Conservation (phyloP, 2,113 vertebrate genomes). For the Sciurus niger region DNA sequence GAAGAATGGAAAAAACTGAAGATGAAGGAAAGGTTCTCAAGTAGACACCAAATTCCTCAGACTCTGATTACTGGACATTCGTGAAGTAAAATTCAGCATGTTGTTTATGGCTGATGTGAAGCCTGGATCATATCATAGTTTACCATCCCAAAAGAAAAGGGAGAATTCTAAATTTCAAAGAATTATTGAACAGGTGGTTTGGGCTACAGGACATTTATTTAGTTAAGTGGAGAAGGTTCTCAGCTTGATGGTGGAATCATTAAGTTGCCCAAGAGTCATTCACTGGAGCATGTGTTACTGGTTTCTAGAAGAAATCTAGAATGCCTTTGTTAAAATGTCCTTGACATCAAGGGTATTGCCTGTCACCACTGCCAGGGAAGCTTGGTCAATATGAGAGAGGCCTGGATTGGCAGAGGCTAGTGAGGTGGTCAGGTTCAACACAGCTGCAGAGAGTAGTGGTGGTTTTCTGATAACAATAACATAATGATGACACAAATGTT, state of each 20-base stretch:
- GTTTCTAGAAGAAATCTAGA: slow-evolving; percentile 57
- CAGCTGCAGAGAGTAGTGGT: not conserved
- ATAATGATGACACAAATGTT: not conserved
- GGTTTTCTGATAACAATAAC: not conserved
- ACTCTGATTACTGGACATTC: slow-evolving; percentile 69
- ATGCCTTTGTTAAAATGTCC: not conserved
- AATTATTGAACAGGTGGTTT: slow-evolving; percentile 59
- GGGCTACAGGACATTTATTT: slow-evolving; percentile 46
- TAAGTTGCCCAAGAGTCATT: not conserved
- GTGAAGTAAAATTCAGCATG: slow-evolving; percentile 62
- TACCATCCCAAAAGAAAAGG: slow-evolving; percentile 70
- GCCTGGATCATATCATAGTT: slow-evolving; percentile 46
- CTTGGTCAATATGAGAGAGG: not conserved
- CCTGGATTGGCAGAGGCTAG: not conserved
- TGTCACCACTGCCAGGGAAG: not conserved
- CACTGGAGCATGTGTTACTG: not conserved
- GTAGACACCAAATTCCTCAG: not conserved
- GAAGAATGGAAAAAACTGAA: slow-evolving; percentile 51
- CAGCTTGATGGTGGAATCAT: slow-evolving; percentile 58
- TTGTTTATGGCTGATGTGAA: slow-evolving; percentile 69
- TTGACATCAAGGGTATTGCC: not conserved
- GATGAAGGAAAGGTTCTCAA: slow-evolving; percentile 50
- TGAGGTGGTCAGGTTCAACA: not conserved
- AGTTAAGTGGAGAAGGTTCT: slow-evolving; percentile 1
- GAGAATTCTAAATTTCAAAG: not conserved